Percentiles rank a stretch among this genome's conserved stretches.
These are phyloP conservation scores for Megastigmus dorsalis DNA, from an alignment of 2,888 invertebrate genomes.

Conservation along the genomic window DNA sequence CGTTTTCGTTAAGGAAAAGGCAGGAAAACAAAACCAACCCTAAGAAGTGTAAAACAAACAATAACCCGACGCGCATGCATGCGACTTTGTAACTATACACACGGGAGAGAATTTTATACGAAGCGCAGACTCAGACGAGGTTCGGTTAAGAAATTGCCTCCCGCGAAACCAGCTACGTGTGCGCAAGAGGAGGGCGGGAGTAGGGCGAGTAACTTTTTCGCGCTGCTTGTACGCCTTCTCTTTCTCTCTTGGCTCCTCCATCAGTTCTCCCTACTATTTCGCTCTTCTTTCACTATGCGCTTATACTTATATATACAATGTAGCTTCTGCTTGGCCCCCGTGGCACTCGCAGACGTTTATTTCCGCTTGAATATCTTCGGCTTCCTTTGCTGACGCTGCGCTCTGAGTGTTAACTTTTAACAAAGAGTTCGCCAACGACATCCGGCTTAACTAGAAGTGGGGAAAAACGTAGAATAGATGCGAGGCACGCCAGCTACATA, in stretches of 20 bases:
- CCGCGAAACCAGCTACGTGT: constrained; percentile 58
- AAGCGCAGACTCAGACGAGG: constrained; percentile 56
- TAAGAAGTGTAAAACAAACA: constrained; percentile 1
- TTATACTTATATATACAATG: no score
- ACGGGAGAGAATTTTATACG: constrained; percentile 10
- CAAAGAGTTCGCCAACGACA: background rate
- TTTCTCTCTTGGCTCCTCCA: constrained; percentile 39
- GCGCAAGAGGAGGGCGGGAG: constrained; percentile 25
- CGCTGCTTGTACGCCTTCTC: constrained; percentile 41
- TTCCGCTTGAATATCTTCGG: constrained; percentile 28
- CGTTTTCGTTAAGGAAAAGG: no score
- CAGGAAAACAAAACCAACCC: no score
- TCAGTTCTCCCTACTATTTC: background rate
- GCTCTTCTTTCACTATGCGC: constrained; percentile 9
- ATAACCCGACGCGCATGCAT: background rate
- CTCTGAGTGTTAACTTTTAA: constrained; percentile 4
- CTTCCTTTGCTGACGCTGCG: no score
- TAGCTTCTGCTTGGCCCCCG: background rate
- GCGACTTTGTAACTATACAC: background rate
- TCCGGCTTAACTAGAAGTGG: no score
- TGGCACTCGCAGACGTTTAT: constrained; percentile 6
- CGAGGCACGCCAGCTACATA: no score
- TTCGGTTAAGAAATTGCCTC: constrained; percentile 67
- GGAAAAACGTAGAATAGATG: no score
- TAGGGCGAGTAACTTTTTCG: constrained; percentile 45